Evolutionary conservation across 2,888 invertebrate genomes (phyloP).

Genomic region (Metopia argyrocephala): DNA sequence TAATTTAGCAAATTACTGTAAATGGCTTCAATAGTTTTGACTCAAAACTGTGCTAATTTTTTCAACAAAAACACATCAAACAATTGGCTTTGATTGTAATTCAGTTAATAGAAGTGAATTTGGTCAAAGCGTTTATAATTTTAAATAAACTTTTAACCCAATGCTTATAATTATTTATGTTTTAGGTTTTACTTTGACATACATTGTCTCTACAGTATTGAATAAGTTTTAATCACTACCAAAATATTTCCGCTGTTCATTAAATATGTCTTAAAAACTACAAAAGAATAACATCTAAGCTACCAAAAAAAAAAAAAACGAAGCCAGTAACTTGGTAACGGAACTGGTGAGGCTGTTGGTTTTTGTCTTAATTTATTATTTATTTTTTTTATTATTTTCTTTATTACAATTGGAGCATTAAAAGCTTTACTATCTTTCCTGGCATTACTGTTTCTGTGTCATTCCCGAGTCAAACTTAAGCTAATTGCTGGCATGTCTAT

Average conservation of each 20-base stretch:
- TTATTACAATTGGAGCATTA: background rate
- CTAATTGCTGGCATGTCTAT: background rate
- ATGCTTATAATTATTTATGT: too few species aligned
- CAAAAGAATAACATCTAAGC: background rate
- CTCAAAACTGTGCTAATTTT: too few species aligned
- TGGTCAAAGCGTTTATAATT: too few species aligned
- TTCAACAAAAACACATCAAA: too few species aligned
- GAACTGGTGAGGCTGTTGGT: background rate
- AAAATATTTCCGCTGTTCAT: background rate
- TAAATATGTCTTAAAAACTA: background rate
- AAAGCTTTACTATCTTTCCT: background rate
- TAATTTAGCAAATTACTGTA: too few species aligned
- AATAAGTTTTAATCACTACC: slow-evolving; percentile 22
- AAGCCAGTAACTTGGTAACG: background rate
- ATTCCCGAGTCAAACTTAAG: background rate
- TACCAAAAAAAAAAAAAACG: background rate
- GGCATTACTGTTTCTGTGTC: background rate
- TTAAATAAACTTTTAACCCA: too few species aligned
- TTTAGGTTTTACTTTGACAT: background rate
- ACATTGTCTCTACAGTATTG: background rate
- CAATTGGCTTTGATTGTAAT: too few species aligned
- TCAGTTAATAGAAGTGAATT: too few species aligned
- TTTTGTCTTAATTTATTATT: background rate
- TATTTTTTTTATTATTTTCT: background rate
- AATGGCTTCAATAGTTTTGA: too few species aligned